Evolutionary conservation across 2,888 invertebrate species (phyloP).

Genomic region (Scaptomyza flava): DNA sequence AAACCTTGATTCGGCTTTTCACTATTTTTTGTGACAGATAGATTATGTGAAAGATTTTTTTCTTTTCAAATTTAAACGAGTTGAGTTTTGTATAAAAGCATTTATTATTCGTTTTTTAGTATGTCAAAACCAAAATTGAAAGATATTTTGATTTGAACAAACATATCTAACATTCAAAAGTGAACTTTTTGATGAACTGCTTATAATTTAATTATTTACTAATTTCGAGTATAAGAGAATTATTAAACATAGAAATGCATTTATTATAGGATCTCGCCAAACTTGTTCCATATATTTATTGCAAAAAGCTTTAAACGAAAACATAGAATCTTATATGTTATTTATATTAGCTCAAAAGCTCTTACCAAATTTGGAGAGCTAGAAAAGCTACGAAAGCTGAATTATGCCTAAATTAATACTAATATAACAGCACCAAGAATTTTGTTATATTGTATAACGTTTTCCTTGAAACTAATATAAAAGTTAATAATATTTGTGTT

Average conservation of each 20-base stretch:
- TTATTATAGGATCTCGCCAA: background rate
- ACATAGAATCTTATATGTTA: background rate
- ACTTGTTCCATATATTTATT: background rate
- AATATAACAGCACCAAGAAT: too few species aligned
- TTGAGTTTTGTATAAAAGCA: too few species aligned
- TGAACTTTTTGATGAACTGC: too few species aligned
- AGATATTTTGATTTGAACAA: too few species aligned
- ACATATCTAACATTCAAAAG: too few species aligned
- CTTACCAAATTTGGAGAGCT: background rate
- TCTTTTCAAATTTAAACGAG: too few species aligned
- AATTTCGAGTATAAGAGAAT: background rate
- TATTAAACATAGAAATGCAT: background rate
- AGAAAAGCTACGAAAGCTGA: background rate
- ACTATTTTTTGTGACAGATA: too few species aligned
- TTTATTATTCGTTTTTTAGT: too few species aligned
- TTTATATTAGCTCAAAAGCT: background rate
- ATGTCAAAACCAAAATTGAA: too few species aligned
- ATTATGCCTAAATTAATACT: constrained; percentile 21
- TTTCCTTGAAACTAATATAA: background rate
- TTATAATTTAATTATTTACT: too few species aligned
- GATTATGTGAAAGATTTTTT: too few species aligned
- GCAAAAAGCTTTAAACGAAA: background rate
- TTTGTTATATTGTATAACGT: background rate
- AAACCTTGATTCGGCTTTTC: too few species aligned
- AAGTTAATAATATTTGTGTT: background rate